Percentiles rank a stretch among this genome's conserved stretches.
Evolutionary conservation across 2,888 invertebrate genomes (phyloP).

Genomic region (Tyria jacobaeae): DNA sequence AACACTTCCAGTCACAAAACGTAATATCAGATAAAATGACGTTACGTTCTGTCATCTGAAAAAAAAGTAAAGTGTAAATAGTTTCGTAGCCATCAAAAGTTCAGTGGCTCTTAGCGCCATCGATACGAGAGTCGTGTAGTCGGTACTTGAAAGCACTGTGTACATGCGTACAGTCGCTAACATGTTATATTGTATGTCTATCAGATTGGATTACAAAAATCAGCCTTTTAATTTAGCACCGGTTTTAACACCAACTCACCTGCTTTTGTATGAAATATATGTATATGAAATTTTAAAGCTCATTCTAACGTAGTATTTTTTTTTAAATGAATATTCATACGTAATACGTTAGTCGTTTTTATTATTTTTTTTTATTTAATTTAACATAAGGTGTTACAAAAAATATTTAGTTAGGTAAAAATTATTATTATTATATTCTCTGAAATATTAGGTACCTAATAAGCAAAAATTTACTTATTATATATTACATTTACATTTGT

Average conservation of each 20-base stretch:
- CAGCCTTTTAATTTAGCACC: not conserved
- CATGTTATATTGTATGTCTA: constrained; percentile 2
- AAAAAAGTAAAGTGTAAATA: constrained; percentile 57
- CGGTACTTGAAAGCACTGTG: constrained; percentile 47
- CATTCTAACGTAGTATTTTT: too few species aligned
- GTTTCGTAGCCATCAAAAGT: constrained; percentile 59
- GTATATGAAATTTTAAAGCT: too few species aligned
- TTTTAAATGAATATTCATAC: too few species aligned
- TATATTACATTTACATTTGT: too few species aligned
- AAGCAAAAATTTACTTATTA: too few species aligned
- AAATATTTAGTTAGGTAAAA: too few species aligned
- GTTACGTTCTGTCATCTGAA: constrained; percentile 28
- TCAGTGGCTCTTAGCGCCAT: constrained; percentile 60
- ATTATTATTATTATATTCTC: too few species aligned
- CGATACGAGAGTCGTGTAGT: constrained; percentile 47
- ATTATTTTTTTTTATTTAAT: too few species aligned
- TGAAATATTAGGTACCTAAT: too few species aligned
- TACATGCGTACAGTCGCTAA: constrained; percentile 39
- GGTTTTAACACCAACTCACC: not conserved
- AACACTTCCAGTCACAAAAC: constrained; percentile 12
- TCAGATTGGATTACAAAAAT: constrained; percentile 1
- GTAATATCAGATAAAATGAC: constrained; percentile 35
- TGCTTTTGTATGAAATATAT: too few species aligned
- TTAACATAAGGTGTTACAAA: too few species aligned
- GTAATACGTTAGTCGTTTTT: too few species aligned